Conservation (phyloP, 2,888 invertebrate genomes). For the Andrena hattorfiana region DNA sequence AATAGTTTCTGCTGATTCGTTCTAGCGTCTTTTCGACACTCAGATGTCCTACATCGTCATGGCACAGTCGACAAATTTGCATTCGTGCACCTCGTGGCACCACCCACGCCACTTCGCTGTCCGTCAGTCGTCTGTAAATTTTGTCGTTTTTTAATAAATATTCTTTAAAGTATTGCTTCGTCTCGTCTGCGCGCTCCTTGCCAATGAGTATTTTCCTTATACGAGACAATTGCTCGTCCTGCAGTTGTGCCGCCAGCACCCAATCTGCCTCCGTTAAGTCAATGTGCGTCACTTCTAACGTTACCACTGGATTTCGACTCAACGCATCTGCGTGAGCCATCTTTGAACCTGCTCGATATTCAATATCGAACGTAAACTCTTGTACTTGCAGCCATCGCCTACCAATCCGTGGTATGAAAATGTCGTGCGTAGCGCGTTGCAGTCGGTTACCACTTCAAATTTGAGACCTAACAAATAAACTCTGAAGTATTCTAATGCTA, state of each 20-base stretch:
- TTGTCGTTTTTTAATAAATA: neutral
- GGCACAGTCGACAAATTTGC: constrained; percentile 19
- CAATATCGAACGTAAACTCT: constrained; percentile 20
- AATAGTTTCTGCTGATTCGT: neutral
- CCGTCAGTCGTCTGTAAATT: neutral
- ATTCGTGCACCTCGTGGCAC: neutral
- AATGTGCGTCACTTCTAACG: neutral
- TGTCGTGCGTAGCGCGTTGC: neutral
- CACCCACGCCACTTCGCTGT: neutral
- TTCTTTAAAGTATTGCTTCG: constrained; percentile 18
- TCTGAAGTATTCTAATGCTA: neutral
- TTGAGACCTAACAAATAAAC: neutral
- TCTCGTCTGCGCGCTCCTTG: neutral
- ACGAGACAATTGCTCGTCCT: too few relatives aligned
- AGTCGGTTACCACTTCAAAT: constrained; percentile 4
- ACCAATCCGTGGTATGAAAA: neutral
- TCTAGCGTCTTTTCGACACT: constrained; percentile 5
- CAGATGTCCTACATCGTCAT: constrained; percentile 24
- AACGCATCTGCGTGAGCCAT: constrained; percentile 34
- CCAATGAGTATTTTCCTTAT: too few relatives aligned
- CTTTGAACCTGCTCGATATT: neutral
- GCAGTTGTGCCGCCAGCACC: too few relatives aligned
- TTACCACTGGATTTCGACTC: neutral
- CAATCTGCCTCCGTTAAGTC: constrained; percentile 13
- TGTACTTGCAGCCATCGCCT: constrained; percentile 26